A percentile compares a stretch with the other conserved stretches of the same genome.
Conservation (phyloP, 2,797 vertebrate species). For the Amblyopsis hoosieri region DNA sequence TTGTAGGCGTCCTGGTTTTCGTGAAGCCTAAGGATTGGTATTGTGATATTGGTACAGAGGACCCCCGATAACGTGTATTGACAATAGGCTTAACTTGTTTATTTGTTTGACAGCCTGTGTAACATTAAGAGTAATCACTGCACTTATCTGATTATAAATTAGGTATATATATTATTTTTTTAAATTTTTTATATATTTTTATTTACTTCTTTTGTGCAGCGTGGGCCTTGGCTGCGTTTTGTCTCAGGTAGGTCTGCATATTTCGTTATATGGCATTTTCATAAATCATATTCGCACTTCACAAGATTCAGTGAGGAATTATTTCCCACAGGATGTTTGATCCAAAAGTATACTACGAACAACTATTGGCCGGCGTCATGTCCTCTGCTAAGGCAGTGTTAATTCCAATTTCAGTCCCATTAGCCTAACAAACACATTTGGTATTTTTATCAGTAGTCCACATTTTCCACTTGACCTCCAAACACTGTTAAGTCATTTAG, state of each 20-base stretch:
- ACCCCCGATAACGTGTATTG: slow-evolving; percentile 3
- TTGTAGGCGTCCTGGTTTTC: slow-evolving; percentile 13
- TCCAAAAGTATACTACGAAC: not conserved
- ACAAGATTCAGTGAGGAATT: not conserved
- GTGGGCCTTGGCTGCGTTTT: slow-evolving; percentile 25
- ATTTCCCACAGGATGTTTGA: not conserved
- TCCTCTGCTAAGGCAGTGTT: not conserved
- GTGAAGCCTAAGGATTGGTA: slow-evolving; percentile 3
- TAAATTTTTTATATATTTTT: too few relatives aligned
- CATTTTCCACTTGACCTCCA: not conserved
- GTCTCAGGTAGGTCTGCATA: slow-evolving; percentile 8
- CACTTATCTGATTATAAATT: not conserved
- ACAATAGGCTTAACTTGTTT: not conserved
- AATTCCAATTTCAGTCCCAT: not conserved
- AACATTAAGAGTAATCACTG: slow-evolving; percentile 5
- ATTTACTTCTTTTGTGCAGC: slow-evolving; percentile 23
- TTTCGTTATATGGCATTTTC: not conserved
- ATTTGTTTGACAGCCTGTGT: not conserved
- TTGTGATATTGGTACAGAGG: slow-evolving; percentile 2
- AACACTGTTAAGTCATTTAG: slow-evolving; percentile 3
- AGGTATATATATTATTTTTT: not conserved
- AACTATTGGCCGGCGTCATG: not conserved
- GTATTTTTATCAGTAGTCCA: not conserved
- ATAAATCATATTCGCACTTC: not conserved
- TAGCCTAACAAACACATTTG: not conserved